Conservation (phyloP, 2,113 vertebrate species). For the Tursiops truncatus region DNA sequence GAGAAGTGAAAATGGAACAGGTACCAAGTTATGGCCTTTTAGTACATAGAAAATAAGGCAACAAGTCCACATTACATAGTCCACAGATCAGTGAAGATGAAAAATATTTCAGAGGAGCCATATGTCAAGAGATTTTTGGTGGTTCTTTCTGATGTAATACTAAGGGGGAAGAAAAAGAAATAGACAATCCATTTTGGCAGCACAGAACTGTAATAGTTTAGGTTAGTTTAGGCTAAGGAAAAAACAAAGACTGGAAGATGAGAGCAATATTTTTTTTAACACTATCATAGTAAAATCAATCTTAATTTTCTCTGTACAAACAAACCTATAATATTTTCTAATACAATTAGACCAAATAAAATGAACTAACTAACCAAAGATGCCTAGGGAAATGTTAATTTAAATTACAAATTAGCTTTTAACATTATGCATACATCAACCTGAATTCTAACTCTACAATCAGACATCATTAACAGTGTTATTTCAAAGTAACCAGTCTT, state of each 20-base stretch:
- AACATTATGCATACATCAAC: background rate
- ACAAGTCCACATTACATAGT: background rate
- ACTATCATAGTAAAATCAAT: background rate
- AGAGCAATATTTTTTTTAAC: background rate
- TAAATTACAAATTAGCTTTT: background rate
- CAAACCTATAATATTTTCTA: background rate
- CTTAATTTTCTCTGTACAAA: constrained; percentile 22
- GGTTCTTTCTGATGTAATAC: background rate
- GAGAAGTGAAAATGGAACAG: background rate
- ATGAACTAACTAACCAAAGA: background rate
- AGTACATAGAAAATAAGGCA: background rate
- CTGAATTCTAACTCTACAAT: background rate
- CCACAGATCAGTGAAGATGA: background rate
- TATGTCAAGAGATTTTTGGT: background rate
- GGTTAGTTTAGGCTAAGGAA: background rate
- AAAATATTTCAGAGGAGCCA: background rate
- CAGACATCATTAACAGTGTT: constrained; percentile 2
- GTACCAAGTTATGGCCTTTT: background rate
- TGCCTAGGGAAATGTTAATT: background rate
- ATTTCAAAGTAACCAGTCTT: constrained; percentile 21
- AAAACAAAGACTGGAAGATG: background rate
- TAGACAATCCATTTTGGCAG: background rate
- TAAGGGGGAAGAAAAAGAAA: background rate
- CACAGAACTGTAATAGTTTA: background rate
- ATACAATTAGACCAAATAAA: background rate